These are phyloP conservation scores for Macropus fuliginosus DNA, from an alignment of 2,797 vertebrate species.

Conservation along the genomic window DNA sequence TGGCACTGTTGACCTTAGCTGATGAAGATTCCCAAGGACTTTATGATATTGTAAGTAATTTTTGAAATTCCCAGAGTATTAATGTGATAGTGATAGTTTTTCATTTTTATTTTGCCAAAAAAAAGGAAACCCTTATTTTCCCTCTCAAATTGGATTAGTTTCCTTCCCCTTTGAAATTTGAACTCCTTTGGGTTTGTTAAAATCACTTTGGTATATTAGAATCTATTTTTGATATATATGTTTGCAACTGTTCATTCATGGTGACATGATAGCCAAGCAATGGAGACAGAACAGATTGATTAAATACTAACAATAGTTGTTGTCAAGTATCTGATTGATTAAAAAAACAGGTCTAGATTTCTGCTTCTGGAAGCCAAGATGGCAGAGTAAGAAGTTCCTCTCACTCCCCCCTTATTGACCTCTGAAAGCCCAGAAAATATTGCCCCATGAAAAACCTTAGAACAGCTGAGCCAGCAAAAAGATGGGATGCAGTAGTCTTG, in stretches of 20 bases:
- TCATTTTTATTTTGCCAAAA: constrained; percentile 44
- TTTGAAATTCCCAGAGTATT: constrained; percentile 38
- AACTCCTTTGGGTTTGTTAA: not conserved
- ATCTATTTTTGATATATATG: constrained; percentile 19
- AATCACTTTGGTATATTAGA: not conserved
- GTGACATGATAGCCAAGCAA: not conserved
- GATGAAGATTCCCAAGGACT: constrained; percentile 87
- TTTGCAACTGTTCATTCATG: not conserved
- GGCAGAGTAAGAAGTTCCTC: too few species aligned
- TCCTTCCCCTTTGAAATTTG: constrained; percentile 38
- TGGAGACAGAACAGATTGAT: not conserved
- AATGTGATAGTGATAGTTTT: constrained; percentile 20
- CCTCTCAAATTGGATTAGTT: constrained; percentile 47
- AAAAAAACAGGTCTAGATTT: too few species aligned
- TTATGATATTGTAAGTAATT: constrained; percentile 93
- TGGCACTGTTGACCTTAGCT: constrained; percentile 91
- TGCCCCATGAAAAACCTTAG: too few species aligned
- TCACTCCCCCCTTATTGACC: too few species aligned
- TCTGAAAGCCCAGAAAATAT: too few species aligned
- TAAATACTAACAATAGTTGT: not conserved
- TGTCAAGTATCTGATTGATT: not conserved
- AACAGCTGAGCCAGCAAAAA: too few species aligned
- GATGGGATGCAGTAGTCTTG: too few species aligned
- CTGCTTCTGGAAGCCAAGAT: too few species aligned
- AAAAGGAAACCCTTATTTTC: constrained; percentile 45